Evolutionary conservation across 2,113 vertebrate genomes (phyloP).

Genomic region (Recurvirostra avosetta): DNA sequence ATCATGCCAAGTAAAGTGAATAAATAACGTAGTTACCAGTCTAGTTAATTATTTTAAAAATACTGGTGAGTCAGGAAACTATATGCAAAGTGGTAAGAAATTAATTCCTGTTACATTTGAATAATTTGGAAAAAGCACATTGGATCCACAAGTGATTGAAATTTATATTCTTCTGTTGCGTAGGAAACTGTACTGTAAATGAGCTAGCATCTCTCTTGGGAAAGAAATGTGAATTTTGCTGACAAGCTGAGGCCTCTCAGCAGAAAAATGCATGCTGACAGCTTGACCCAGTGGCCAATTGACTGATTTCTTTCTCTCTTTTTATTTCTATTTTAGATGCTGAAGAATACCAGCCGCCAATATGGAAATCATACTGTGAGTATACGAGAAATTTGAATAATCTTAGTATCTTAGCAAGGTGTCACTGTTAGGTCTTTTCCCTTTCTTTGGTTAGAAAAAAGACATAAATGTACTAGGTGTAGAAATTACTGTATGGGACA

Average conservation of each 20-base stretch:
- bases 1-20: conserved; percentile 39
- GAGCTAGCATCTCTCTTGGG: background rate
- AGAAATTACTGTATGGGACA: background rate
- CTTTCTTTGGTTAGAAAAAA: background rate
- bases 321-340: conserved; percentile 82
- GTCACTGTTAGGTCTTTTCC: background rate
- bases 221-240: conserved; percentile 30
- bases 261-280: conserved; percentile 47
- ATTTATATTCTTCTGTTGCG: background rate
- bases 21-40: conserved; percentile 36
- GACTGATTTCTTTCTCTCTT: conserved; percentile 54
- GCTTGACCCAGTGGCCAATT: conserved; percentile 37
- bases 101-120: background rate
- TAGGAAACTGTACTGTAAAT: conserved; percentile 1
- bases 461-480: background rate
- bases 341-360: conserved; percentile 97
- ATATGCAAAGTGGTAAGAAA: conserved; percentile 21
- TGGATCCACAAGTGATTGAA: background rate
- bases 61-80: conserved; percentile 7
- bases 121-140: background rate
- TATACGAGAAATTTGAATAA: conserved; percentile 57
- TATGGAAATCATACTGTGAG: conserved; percentile 99
- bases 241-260: conserved; percentile 28
- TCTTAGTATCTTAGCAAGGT: background rate
- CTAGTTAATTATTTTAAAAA: conserved; percentile 53